A percentile compares a stretch with the other conserved stretches of the same genome.
These are phyloP conservation scores for Thymelicus acteon DNA, from an alignment of 2,888 invertebrate species.

Conservation along the genomic window DNA sequence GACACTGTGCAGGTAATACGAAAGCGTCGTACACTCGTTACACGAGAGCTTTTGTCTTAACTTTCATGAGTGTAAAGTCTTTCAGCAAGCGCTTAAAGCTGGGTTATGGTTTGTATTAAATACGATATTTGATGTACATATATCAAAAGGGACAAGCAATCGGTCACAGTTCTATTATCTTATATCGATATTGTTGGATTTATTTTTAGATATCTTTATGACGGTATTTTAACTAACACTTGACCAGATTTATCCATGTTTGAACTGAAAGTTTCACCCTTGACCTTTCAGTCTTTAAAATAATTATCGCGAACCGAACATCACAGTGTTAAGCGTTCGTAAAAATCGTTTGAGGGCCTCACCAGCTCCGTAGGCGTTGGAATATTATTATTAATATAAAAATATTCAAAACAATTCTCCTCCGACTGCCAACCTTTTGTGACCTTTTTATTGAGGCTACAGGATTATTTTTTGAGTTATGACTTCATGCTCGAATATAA, in stretches of 20 bases:
- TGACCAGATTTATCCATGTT: too few relatives aligned
- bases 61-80: constrained; percentile 10
- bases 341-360: too few relatives aligned
- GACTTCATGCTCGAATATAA: neutral
- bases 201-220: too few relatives aligned
- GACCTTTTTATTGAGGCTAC: neutral
- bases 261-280: too few relatives aligned
- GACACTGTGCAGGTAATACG: constrained; percentile 37
- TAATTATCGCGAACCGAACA: too few relatives aligned
- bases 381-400: neutral
- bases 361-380: too few relatives aligned
- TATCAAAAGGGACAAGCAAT: too few relatives aligned
- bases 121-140: neutral
- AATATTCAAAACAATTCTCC: neutral
- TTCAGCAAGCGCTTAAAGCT: neutral
- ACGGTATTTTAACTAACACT: too few relatives aligned
- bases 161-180: too few relatives aligned
- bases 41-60: constrained; percentile 17
- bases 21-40: constrained; percentile 25
- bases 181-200: too few relatives aligned
- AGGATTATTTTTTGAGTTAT: neutral
- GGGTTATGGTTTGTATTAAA: constrained; percentile 1
- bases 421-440: neutral
- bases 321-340: too few relatives aligned
- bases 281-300: too few relatives aligned